Base-by-base conservation (phyloP, 2,113 vertebrate species). In the Pseudonaja textilis region DNA sequence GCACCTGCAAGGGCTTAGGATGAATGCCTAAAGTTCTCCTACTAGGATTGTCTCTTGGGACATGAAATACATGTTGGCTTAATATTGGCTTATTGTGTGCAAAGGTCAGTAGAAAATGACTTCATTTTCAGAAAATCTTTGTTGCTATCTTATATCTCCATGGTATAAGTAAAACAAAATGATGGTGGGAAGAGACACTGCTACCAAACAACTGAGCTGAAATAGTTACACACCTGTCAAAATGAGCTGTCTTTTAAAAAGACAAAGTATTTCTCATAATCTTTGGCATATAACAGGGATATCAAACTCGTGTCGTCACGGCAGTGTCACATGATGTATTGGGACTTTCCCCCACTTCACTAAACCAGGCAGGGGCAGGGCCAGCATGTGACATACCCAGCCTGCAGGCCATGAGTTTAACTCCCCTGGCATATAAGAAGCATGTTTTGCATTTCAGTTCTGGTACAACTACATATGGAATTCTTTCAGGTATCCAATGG, bases 61-160 rank as follows among this genome's bases (percentile, higher is more conserved):
- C 94, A 96, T 26, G 89, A 95, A 97, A 91, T 91, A 95, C 95
- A 96, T 97, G 8, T 97, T 98, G 96, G 97, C 97, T 97, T 97
- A 97, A 95, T 85, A 93, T 90, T 93, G 93, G 95, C 93, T 97
- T 97, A 97, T 96, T 26, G 90, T 96, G 94, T 95, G 96, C 97
- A 96, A 97, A 95, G 22, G 55, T 85, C 85, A 90, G 81, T 91
- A 93, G 95, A 69, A 34, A 95, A 92, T 95, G 29, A 88, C 96
- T 92, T 87, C 95, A 92, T 9, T 50, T 50, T 50, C 47, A 90
- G 34, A 34, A 81, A 94, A 42, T 92, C 88, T 90, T 85, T 91
- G 81, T 91, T 95, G 93, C 55, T 96, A 88, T 87, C 93, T 95
- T 96, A 96, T 95, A 96, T 89, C 89, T n/a, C 12, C 93, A 89